Evolutionary conservation across 2,888 invertebrate species (phyloP).

Genomic region (Linnaemya vulpina): DNA sequence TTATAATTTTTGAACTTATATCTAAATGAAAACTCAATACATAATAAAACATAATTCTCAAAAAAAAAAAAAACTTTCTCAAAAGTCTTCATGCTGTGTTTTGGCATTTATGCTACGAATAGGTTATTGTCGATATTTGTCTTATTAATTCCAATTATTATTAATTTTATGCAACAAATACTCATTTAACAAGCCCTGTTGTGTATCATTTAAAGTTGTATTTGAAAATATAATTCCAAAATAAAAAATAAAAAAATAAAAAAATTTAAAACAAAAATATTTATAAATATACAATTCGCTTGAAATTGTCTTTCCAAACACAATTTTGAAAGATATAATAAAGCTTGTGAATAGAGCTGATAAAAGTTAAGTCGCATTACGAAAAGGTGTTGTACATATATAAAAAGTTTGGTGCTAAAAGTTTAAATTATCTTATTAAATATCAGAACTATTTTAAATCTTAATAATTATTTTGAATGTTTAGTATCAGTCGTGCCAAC

Average conservation of each 20-base stretch:
- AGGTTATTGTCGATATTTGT: neutral
- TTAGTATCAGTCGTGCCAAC: slow-evolving; percentile 60
- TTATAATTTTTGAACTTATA: no score
- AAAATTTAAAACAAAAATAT: no score
- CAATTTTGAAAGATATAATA: no score
- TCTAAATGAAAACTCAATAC: no score
- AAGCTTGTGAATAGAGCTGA: no score
- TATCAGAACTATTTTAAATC: slow-evolving; percentile 4
- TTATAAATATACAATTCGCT: no score
- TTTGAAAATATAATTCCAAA: no score
- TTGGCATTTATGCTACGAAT: neutral
- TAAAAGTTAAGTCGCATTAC: neutral
- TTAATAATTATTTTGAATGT: slow-evolving; percentile 47
- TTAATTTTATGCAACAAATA: neutral
- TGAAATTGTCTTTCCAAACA: no score
- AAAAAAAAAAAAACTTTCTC: neutral
- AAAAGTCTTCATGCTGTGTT: neutral
- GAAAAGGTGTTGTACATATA: neutral
- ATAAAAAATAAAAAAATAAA: no score
- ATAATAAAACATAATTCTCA: no score
- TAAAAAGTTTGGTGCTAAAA: neutral
- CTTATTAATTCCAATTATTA: neutral
- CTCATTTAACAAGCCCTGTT: no score
- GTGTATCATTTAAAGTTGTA: no score
- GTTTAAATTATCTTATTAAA: neutral